Conservation (phyloP, 1,140 invertebrate genomes). For the Diachasmimorpha longicaudata region DNA sequence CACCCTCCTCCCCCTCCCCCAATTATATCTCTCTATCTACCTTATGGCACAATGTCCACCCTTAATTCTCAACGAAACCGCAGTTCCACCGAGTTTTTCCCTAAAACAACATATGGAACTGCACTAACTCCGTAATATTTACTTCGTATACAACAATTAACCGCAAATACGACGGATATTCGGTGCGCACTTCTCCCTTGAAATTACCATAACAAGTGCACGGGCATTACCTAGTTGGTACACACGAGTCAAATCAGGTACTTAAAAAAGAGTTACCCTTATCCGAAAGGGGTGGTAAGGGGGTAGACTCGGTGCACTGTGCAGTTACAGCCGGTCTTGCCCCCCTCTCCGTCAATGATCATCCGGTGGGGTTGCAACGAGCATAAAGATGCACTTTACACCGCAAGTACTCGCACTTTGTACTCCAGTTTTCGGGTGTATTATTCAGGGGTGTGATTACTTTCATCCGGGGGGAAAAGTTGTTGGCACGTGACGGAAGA, state of each 20-base stretch:
- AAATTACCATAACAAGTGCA: conserved; percentile 2
- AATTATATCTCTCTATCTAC: neutral
- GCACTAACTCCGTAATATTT: neutral
- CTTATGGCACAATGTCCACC: neutral
- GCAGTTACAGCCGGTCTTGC: neutral
- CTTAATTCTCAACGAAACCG: neutral
- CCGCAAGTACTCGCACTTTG: neutral
- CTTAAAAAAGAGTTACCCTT: neutral
- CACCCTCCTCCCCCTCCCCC: neutral
- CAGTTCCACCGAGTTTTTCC: neutral
- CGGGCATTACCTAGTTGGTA: neutral
- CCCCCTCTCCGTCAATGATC: neutral
- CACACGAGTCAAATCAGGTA: neutral
- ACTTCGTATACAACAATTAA: neutral
- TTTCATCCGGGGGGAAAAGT: neutral
- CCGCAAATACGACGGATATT: neutral
- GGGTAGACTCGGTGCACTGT: neutral
- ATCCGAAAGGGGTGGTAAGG: neutral
- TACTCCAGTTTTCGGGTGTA: neutral
- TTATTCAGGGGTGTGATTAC: neutral
- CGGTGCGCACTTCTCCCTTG: neutral
- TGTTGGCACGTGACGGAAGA: neutral
- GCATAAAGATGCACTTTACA: neutral
- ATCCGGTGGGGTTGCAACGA: neutral
- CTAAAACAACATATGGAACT: neutral